Percentiles rank a stretch among this genome's conserved stretches.
phyloP scores from a whole-genome alignment of 2,113 vertebrate species.

The Lichenostomus cassidix region DNA sequence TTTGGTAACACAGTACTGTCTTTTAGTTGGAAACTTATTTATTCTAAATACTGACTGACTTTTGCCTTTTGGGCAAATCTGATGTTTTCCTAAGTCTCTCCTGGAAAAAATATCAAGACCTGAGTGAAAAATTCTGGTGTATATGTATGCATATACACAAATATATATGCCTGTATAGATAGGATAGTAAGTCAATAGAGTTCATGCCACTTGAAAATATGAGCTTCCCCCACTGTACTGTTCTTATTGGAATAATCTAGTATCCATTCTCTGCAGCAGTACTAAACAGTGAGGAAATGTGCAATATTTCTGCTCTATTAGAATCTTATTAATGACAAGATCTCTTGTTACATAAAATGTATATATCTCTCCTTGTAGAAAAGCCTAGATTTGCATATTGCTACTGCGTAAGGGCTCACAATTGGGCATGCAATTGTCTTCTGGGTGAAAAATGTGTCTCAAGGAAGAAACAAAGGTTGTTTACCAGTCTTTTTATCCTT shows the following conservation, averaged over 20 bases:
- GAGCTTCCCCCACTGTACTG: not conserved
- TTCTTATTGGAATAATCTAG: not conserved
- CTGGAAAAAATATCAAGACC: not conserved
- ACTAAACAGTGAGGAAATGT: not conserved
- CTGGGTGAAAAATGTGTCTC: not conserved
- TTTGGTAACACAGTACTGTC: not conserved
- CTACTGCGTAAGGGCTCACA: not conserved
- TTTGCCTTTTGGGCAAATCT: not conserved
- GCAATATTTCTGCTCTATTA: not conserved
- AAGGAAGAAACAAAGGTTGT: not conserved
- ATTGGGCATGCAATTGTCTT: not conserved
- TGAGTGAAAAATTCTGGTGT: not conserved
- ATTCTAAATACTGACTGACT: not conserved
- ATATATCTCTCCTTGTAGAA: not conserved
- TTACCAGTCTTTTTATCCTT: not conserved
- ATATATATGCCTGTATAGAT: accelerated
- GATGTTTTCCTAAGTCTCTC: not conserved
- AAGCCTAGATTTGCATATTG: not conserved
- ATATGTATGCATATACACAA: not conserved
- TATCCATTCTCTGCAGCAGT: not conserved
- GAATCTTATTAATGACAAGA: not conserved
- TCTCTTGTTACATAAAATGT: not conserved
- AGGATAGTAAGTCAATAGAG: not conserved
- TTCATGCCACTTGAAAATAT: not conserved
- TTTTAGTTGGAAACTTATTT: not conserved